Percentiles rank a stretch among this genome's conserved stretches.
These are phyloP conservation scores for Standfussiana lucernea DNA, from an alignment of 2,888 invertebrate species.

Conservation along the genomic window DNA sequence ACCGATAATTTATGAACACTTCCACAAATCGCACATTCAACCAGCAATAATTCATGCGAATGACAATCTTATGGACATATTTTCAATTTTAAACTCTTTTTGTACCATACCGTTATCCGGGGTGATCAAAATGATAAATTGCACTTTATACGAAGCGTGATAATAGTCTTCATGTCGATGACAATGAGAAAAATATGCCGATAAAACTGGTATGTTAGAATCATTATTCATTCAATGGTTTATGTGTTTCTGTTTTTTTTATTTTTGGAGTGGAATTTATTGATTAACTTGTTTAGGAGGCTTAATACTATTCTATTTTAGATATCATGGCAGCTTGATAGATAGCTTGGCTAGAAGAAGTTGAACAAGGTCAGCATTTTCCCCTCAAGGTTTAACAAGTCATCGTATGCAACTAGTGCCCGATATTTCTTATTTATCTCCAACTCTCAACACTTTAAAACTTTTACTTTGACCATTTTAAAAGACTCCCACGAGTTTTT, in stretches of 20 bases:
- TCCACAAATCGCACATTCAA: conserved; percentile 26
- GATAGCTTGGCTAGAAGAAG: neutral
- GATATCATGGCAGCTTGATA: neutral
- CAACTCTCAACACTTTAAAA: neutral
- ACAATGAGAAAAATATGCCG: conserved; percentile 39
- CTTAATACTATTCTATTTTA: neutral
- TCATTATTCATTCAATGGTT: conserved; percentile 19
- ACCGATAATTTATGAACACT: conserved; percentile 22
- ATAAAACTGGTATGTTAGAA: too few species aligned
- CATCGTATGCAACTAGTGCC: conserved; percentile 9
- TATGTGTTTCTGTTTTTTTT: conserved; percentile 13
- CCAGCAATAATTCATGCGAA: conserved; percentile 49
- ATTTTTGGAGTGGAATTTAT: neutral
- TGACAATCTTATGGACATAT: conserved; percentile 54
- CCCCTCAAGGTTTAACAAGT: neutral
- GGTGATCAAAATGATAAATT: conserved; percentile 63
- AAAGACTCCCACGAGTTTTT: neutral
- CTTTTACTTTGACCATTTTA: neutral
- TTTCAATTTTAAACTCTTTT: conserved; percentile 64
- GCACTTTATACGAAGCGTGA: conserved; percentile 39
- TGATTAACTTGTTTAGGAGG: neutral
- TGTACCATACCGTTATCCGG: conserved; percentile 31
- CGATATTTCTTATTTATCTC: conserved; percentile 5
- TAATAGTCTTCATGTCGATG: conserved; percentile 45
- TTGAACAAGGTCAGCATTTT: neutral